Base-by-base conservation (phyloP, 1,140 invertebrate species). In the Drosophila watanabei region DNA sequence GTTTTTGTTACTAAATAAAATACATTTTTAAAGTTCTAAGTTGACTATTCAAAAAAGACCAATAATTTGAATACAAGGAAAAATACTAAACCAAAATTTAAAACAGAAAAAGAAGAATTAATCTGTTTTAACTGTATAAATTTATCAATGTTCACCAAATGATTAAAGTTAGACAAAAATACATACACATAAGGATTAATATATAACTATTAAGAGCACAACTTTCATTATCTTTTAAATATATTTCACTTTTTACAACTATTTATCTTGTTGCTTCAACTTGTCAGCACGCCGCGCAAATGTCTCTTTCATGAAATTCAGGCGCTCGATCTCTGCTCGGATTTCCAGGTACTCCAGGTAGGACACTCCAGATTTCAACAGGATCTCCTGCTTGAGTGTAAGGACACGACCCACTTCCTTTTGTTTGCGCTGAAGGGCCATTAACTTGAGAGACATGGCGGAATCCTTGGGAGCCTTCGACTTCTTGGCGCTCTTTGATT, bases 331-430 rank as follows among this genome's bases (percentile, higher is more conserved):
- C 11, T 92, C 91, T 0, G 71, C 76, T 0, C 82, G 65, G 10
- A 91, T 70, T 37, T 92, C 91, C n/a, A 68, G 51, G 20, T 91
- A 92, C 56, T 92, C 91, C 43, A 92, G 35, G 39, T 92, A 92
- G 20, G 91, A 89, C 5, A 92, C 58, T 32, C 59, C 78, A 0
- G 83, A 81, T 48, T 86, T 91, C 0, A 91, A 16, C 2, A 92
- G 43, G 5, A 92, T 85, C 9, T 79, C 88, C 24, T 75, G 75
- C 20, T 92, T 92, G 0, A 92, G 57, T 8, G 68, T 75, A 2
- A 92, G 46, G 37, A 92, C 91, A 43, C 87, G 75, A 46, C 62
- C 30, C 0, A 89, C 65, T 56, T 91, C 91, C 11, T 88, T 91
- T 35, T 88, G 83, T 49, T 88, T 91, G 28, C 79, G 79, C 20